A percentile compares a stretch with the other conserved stretches of the same genome.
phyloP scores from a whole-genome alignment of 2,888 invertebrate genomes.

The Eurois occulta region DNA sequence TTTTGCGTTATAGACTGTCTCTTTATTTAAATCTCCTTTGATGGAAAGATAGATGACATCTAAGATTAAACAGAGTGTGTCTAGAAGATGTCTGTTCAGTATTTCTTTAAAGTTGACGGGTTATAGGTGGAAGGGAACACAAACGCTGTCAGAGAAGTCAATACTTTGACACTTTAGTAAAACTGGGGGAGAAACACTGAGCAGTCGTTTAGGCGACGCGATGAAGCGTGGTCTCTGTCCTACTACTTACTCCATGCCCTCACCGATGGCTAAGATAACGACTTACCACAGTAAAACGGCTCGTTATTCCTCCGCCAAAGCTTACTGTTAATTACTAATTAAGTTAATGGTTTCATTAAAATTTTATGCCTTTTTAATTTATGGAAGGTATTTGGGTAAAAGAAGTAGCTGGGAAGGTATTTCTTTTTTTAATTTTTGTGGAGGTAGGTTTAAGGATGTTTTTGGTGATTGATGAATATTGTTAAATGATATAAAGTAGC shows the following conservation, averaged over 20 bases:
- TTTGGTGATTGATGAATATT: neutral
- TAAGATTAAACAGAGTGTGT: neutral
- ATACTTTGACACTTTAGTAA: neutral
- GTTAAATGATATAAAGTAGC: neutral
- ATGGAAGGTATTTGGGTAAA: constrained; percentile 34
- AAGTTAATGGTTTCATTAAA: constrained; percentile 66
- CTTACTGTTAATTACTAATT: constrained; percentile 60
- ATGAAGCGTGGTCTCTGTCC: constrained; percentile 28
- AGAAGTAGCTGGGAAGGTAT: constrained; percentile 29
- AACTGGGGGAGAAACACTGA: neutral
- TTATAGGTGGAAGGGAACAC: neutral
- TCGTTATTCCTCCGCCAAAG: constrained; percentile 57
- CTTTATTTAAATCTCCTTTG: neutral
- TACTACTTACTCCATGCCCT: constrained; percentile 22
- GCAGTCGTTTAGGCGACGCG: neutral
- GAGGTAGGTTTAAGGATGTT: neutral
- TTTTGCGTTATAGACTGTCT: neutral
- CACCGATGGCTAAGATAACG: constrained; percentile 44
- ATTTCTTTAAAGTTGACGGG: neutral
- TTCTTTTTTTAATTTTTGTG: neutral
- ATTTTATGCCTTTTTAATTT: constrained; percentile 58
- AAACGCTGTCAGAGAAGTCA: neutral
- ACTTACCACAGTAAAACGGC: constrained; percentile 36
- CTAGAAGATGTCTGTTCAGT: neutral
- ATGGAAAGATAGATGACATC: neutral